Evolutionary conservation across 2,888 invertebrate species (phyloP).

Genomic region (Megaustenia siamemsis): DNA sequence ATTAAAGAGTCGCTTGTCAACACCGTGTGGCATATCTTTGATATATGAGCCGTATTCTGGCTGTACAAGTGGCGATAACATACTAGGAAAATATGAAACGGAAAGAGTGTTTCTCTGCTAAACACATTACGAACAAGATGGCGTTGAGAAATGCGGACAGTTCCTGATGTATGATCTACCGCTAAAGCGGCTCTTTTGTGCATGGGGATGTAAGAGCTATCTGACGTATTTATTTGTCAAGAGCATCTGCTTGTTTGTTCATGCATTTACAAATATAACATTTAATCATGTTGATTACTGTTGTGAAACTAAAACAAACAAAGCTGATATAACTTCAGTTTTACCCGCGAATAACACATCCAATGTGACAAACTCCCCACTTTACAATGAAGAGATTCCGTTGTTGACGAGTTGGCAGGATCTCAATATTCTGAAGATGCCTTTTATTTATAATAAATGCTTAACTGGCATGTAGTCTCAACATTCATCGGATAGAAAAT

Average conservation of each 20-base stretch:
- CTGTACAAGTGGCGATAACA: constrained; percentile 38
- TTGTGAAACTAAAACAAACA: too few species aligned
- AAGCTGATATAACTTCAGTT: too few species aligned
- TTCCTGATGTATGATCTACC: not conserved
- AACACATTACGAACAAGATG: constrained; percentile 40
- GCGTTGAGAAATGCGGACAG: not conserved
- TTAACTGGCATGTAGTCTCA: too few species aligned
- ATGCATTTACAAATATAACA: too few species aligned
- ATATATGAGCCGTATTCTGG: constrained; percentile 42
- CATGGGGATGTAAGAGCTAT: not conserved
- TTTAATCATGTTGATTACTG: too few species aligned
- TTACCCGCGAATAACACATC: too few species aligned
- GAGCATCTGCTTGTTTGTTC: not conserved
- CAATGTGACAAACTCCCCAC: too few species aligned
- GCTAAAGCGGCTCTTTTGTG: not conserved
- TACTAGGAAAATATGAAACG: constrained; percentile 36
- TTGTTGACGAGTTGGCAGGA: too few species aligned
- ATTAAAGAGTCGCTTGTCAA: constrained; percentile 42
- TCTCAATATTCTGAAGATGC: too few species aligned
- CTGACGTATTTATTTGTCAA: constrained; percentile 5
- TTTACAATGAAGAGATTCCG: too few species aligned
- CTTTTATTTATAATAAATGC: too few species aligned
- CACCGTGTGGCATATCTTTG: constrained; percentile 26
- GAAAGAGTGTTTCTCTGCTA: constrained; percentile 38
- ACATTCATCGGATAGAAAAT: too few species aligned